These are phyloP conservation scores for Sminthurinus signatus DNA, from an alignment of 1,140 invertebrate species.

Conservation along the genomic window DNA sequence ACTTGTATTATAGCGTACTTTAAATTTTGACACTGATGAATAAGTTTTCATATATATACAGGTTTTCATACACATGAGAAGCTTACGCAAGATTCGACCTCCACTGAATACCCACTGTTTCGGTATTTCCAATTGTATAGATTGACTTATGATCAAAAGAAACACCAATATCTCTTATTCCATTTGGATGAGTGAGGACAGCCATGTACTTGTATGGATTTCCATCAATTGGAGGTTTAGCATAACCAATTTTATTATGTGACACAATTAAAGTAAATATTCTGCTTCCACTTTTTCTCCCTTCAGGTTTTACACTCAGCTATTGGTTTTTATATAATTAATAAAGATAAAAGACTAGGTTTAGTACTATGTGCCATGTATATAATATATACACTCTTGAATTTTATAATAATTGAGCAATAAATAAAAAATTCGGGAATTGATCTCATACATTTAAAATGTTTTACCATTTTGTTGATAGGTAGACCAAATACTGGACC, in stretches of 20 bases:
- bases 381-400: no score
- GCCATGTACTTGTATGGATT: conserved; percentile 64
- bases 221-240: conserved; percentile 50
- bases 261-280: conserved; percentile 20
- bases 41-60: no score
- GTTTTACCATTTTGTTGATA: conserved; percentile 51
- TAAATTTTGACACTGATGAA: no score
- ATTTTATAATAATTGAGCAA: no score
- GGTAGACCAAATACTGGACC: conserved; percentile 59
- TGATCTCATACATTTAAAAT: no score
- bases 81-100: conserved; percentile 53
- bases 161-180: conserved; percentile 45
- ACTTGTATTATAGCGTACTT: no score
- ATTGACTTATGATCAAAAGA: conserved; percentile 49
- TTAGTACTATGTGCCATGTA: no score
- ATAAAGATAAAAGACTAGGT: no score
- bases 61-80: no score
- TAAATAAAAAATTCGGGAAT: no score
- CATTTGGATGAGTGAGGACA: conserved; percentile 57
- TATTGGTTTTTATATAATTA: no score
- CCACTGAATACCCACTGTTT: conserved; percentile 55
- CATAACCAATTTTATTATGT: conserved; percentile 31
- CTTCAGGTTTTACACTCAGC: background rate
- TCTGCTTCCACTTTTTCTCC: background rate
- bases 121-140: conserved; percentile 54